Conservation (phyloP, 2,797 vertebrate genomes). For the Pelodytes ibericus region DNA sequence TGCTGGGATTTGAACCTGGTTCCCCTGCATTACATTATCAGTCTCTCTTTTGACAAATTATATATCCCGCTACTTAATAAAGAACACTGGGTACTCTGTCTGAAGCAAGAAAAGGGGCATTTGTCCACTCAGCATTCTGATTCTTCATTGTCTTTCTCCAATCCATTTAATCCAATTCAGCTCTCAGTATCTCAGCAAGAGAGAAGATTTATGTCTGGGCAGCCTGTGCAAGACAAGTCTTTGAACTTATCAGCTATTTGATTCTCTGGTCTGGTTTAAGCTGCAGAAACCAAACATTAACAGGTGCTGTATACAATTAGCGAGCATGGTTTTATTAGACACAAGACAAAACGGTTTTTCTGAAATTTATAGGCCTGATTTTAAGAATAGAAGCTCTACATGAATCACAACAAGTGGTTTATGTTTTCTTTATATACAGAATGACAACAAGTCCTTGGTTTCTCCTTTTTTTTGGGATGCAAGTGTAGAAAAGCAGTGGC, state of each 20-base stretch:
- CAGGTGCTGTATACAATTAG: background rate
- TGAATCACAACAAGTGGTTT: too few relatives aligned
- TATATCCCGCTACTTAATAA: slow-evolving; percentile 33
- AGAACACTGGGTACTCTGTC: slow-evolving; percentile 45
- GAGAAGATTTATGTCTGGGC: slow-evolving; percentile 40
- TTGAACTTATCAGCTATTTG: slow-evolving; percentile 31
- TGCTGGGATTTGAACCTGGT: slow-evolving; percentile 16
- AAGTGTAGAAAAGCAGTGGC: too few relatives aligned
- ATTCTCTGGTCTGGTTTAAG: slow-evolving; percentile 10
- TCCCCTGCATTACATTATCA: slow-evolving; percentile 5
- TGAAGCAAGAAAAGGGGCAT: slow-evolving; percentile 40
- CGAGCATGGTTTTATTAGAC: too few relatives aligned
- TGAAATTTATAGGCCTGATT: too few relatives aligned
- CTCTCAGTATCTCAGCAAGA: slow-evolving; percentile 13
- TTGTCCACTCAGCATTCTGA: slow-evolving; percentile 52
- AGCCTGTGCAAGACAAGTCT: slow-evolving; percentile 24
- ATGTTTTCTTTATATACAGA: too few relatives aligned
- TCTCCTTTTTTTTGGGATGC: too few relatives aligned
- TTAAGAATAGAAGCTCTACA: too few relatives aligned
- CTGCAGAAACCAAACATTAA: slow-evolving; percentile 17
- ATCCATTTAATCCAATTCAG: slow-evolving; percentile 49
- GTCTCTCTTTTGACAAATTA: slow-evolving; percentile 34
- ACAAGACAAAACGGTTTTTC: too few relatives aligned
- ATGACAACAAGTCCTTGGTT: too few relatives aligned
- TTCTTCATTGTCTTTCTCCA: slow-evolving; percentile 49